Evolutionary conservation across 2,888 invertebrate genomes (phyloP), one percentile per base, ranked within the genome.

Genomic region (Lutraria lutraria): DNA sequence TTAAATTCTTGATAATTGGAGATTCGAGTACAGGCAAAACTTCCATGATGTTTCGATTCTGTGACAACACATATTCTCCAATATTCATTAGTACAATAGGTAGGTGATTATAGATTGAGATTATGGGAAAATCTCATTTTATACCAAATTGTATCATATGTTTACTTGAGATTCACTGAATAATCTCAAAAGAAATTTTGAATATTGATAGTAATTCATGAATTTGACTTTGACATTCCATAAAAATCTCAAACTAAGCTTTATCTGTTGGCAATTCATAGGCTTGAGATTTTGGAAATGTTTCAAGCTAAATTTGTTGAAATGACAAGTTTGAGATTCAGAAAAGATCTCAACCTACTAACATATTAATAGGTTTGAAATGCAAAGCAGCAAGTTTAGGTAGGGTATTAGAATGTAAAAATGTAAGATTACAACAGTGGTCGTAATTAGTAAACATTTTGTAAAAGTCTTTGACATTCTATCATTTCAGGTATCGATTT

Each of bases 401-500:
- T n/a, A n/a, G n/a, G n/a, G n/a, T n/a, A n/a, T n/a, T n/a, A n/a
- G n/a, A n/a, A n/a, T n/a, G n/a, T n/a, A n/a, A n/a, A 43, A 8
- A 4, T 43, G 43, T 43, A 43, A 8, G 43, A 43, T 43, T 43
- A 4, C 43, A 43, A 8, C 8, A 43, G 43, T 43, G 2, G 43
- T 8, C 43, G 8, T 2, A 8, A 43, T 43, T 8, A 8, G 43
- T 8, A 43, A 43, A 43, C 2, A 43, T 43, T 43, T 8, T 4
- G 4, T 43, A 43, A 43, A 43, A n/a, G n/a, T 43, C 43, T 43
- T 43, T 43, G 4, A 8, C 43, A 43, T 43, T 43, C 8, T 43
- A 43, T 8, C 2, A 91, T 95, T 96, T 89, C 97, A 99, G 99
- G 97, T 87, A 97, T 97, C 92, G 97, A 97, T 95, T 97, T 97